These are phyloP conservation scores for Tetragnatha montana DNA, from an alignment of 2,888 invertebrate species.

Conservation along the genomic window DNA sequence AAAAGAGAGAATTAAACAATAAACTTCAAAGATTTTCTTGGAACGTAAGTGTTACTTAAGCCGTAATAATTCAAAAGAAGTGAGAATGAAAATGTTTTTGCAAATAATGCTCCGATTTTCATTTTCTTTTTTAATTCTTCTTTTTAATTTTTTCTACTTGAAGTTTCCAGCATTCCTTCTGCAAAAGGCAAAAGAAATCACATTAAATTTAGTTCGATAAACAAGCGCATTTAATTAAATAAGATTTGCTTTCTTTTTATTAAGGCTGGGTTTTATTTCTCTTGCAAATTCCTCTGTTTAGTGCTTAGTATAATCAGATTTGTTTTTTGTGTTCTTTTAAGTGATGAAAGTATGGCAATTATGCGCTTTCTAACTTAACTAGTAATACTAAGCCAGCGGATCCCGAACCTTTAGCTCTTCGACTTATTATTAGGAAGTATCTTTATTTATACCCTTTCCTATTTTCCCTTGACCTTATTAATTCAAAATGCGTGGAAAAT, in stretches of 20 bases:
- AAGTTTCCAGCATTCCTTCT: constrained; percentile 30
- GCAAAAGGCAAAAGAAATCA: constrained; percentile 45
- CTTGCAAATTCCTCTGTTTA: constrained; percentile 9
- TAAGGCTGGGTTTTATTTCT: constrained; percentile 16
- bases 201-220: constrained; percentile 59
- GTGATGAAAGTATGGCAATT: background rate
- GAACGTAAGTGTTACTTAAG: constrained; percentile 16
- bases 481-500: no score
- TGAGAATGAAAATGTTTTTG: background rate
- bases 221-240: constrained; percentile 67
- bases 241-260: constrained; percentile 47
- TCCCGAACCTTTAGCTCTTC: background rate
- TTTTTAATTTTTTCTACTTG: constrained; percentile 39
- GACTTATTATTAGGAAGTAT: no score
- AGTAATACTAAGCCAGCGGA: background rate
- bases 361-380: background rate
- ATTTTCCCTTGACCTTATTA: no score
- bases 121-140: constrained; percentile 22
- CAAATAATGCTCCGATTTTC: background rate
- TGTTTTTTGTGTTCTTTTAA: background rate
- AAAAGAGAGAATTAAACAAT: constrained; percentile 17
- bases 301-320: background rate
- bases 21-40: constrained; percentile 10
- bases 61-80: constrained; percentile 19
- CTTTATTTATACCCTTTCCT: no score